phyloP scores from a whole-genome alignment of 2,113 vertebrate genomes.

The Nothobranchius furzeri region DNA sequence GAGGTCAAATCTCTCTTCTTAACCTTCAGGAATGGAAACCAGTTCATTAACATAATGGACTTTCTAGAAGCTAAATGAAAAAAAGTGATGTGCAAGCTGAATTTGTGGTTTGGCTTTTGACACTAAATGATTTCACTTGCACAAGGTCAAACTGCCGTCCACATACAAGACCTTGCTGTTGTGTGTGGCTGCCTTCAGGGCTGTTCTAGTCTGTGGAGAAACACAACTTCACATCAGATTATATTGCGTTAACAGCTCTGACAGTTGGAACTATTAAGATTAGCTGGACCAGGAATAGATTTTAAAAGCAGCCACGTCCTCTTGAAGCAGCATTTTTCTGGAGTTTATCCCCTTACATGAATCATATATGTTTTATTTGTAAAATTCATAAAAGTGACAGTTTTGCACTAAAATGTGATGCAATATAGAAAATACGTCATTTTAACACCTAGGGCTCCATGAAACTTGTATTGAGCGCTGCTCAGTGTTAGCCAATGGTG shows the following conservation, averaged over 20 bases:
- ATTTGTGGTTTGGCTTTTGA: not conserved
- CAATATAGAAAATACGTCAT: too few species aligned
- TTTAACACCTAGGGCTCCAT: too few species aligned
- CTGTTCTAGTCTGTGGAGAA: conserved; percentile 33
- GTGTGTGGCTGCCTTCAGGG: conserved; percentile 54
- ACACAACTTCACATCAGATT: conserved; percentile 59
- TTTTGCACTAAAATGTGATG: too few species aligned
- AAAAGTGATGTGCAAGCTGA: conserved; percentile 3
- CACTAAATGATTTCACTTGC: conserved; percentile 13
- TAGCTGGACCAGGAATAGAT: conserved; percentile 1
- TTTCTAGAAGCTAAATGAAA: not conserved
- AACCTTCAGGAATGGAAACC: conserved; percentile 15
- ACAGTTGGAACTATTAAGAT: conserved; percentile 28
- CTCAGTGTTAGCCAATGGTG: too few species aligned
- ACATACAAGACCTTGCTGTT: conserved; percentile 44
- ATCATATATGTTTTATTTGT: conserved; percentile 9
- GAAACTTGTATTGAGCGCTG: too few species aligned
- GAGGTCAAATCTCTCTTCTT: conserved; percentile 7
- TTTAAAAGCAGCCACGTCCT: conserved; percentile 17
- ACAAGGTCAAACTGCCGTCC: conserved; percentile 53
- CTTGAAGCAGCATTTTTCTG: not conserved
- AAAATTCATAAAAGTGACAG: too few species aligned
- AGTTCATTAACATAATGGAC: not conserved
- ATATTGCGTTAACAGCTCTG: conserved; percentile 25
- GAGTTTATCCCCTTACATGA: conserved; percentile 4